Percentiles rank a stretch among this genome's conserved stretches.
Conservation (phyloP, 2,888 invertebrate species). For the Autographa pulchrina region DNA sequence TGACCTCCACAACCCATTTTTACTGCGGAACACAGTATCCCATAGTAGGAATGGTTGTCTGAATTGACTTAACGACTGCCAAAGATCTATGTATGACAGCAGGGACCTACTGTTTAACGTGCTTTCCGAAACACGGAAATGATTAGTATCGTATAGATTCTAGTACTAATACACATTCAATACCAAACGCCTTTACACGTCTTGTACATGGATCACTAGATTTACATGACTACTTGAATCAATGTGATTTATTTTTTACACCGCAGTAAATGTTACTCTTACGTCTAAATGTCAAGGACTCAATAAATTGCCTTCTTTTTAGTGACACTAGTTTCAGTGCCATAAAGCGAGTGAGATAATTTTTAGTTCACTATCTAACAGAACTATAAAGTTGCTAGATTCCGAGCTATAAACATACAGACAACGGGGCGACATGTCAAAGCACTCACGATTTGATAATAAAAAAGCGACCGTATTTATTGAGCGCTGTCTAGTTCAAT, state of each 20-base stretch:
- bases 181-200: background rate
- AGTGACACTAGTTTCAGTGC: conserved; percentile 15
- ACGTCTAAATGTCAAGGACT: conserved; percentile 35
- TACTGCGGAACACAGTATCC: too few relatives aligned
- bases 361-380: conserved; percentile 31
- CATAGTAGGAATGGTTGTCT: too few relatives aligned
- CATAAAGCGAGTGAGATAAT: conserved; percentile 31
- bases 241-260: conserved; percentile 20
- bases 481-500: conserved; percentile 17
- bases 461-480: conserved; percentile 34
- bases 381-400: conserved; percentile 36
- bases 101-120: too few relatives aligned
- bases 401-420: conserved; percentile 34
- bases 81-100: too few relatives aligned
- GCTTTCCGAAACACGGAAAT: too few relatives aligned
- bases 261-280: conserved; percentile 30
- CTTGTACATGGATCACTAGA: too few relatives aligned
- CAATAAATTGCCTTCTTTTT: conserved; percentile 9
- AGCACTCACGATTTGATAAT: conserved; percentile 28
- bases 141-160: background rate
- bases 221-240: conserved; percentile 16
- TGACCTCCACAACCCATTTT: too few relatives aligned
- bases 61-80: too few relatives aligned
- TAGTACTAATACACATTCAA: background rate
- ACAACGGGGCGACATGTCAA: conserved; percentile 47